Evolutionary conservation across 2,888 invertebrate genomes (phyloP).

Genomic region (Lutraria lutraria): DNA sequence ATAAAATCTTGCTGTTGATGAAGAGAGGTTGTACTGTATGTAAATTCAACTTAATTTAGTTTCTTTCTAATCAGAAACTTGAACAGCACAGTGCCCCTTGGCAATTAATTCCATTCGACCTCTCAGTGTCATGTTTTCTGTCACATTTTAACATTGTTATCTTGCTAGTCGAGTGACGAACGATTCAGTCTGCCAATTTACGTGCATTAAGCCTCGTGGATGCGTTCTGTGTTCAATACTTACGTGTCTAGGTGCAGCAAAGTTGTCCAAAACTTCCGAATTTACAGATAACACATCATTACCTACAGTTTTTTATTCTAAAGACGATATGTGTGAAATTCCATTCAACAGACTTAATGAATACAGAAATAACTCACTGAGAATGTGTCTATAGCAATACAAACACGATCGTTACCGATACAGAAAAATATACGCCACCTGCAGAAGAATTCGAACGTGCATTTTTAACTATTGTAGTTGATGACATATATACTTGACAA

Average conservation of each 20-base stretch:
- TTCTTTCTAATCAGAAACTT: not conserved
- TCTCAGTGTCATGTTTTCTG: not conserved
- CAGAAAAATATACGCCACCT: not conserved
- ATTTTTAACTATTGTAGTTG: no score
- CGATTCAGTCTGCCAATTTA: not conserved
- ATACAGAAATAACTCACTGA: not conserved
- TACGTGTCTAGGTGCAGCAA: not conserved
- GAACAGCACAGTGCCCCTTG: not conserved
- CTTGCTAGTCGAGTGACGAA: not conserved
- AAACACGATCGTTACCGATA: not conserved
- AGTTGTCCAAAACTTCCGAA: not conserved
- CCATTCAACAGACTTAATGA: constrained; percentile 18
- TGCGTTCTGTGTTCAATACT: not conserved
- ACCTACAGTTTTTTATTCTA: not conserved
- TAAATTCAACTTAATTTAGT: not conserved
- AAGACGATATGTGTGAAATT: not conserved
- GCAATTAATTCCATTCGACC: constrained; percentile 1
- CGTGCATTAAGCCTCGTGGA: not conserved
- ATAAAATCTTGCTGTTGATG: no score
- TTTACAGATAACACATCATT: constrained; percentile 10
- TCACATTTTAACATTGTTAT: not conserved
- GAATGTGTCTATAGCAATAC: not conserved
- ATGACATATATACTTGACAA: no score
- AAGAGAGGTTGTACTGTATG: no score
- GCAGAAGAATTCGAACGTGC: no score